Percentiles rank a stretch among this genome's conserved stretches.
Evolutionary conservation across 1,140 invertebrate genomes (phyloP).

Genomic region (Brachionus calyciflorus): DNA sequence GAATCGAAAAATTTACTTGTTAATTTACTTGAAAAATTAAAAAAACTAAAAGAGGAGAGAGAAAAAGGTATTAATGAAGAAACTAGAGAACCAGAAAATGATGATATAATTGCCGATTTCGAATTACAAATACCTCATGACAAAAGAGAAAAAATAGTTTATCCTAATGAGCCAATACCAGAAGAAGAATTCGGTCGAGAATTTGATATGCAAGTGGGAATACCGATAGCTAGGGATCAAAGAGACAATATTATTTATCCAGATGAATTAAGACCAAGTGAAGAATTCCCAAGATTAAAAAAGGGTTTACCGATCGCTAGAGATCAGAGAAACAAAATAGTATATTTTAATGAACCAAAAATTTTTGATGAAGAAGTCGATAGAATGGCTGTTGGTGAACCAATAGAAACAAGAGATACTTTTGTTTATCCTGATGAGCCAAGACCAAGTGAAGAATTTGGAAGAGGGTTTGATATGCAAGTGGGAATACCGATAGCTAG

Average conservation of each 20-base stretch:
- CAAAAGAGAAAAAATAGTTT: neutral
- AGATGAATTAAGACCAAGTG: neutral
- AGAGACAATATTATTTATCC: too few species aligned
- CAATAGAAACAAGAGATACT: neutral
- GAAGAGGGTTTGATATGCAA: too few species aligned
- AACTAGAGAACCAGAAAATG: neutral
- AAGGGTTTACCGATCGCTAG: neutral
- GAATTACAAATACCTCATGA: neutral
- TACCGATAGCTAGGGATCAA: too few species aligned
- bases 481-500: too few species aligned
- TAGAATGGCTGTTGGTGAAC: neutral
- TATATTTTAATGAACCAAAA: too few species aligned
- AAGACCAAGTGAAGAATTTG: slow-evolving; percentile 3
- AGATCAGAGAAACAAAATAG: neutral
- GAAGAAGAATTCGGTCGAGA: neutral
- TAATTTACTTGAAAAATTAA: neutral
- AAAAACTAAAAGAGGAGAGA: neutral
- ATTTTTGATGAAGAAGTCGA: neutral
- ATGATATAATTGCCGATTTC: neutral
- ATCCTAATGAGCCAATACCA: neutral
- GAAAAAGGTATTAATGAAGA: neutral
- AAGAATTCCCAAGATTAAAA: slow-evolving; percentile 19
- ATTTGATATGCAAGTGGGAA: too few species aligned
- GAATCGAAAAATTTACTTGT: neutral
- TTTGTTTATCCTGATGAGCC: slow-evolving; percentile 14